Base-by-base conservation (phyloP, 2,113 vertebrate genomes). In the Mormoops blainvillei region DNA sequence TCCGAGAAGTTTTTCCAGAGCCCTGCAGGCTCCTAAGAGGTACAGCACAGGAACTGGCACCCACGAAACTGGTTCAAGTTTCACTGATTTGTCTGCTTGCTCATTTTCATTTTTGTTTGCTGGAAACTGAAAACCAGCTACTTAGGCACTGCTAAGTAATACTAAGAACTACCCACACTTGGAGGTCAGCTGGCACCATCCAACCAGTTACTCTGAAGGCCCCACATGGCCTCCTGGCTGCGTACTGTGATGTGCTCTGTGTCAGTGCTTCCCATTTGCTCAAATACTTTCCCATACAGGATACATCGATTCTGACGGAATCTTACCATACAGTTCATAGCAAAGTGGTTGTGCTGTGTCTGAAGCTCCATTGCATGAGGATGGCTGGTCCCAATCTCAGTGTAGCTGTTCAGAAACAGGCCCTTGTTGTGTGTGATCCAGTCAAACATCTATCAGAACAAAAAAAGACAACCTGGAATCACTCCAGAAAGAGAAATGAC, bases 391-490 rank as follows among this genome's bases (percentile, higher is more conserved):
- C 99, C 99, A 0, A 99, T 99, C 98, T 99, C 99, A 0, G 99
- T 99, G 98, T 99, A 99, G 97, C 99, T 99, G 97, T 99, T 99
- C 97, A 99, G 98, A 98, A 99, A 99, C 93, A 99, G 99, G 83
- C 99, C 99, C 98, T 99, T 99, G 98, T 99, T 99, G 99, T 99
- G 99, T 98, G 99, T 99, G 98, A 99, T 99, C 99, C 99, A 99
- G 98, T 99, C 99, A 97, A 99, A 99, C 99, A 99, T 99, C 99
- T 99, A 96, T 48, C 96, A 1, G 91, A 93, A 96, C 54, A 56
- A 77, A 92, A 92, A 97, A 97, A 33, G 90, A 95, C 45, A 88
- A 81, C 18, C 65, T 87, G 58, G 74, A 45, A 71, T 97, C 36
- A 98, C 8, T 80, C 6, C 63, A 52, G 87, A 16, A 67, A 92